phyloP scores from a whole-genome alignment of 2,113 vertebrate genomes.

The Rissa tridactyla region DNA sequence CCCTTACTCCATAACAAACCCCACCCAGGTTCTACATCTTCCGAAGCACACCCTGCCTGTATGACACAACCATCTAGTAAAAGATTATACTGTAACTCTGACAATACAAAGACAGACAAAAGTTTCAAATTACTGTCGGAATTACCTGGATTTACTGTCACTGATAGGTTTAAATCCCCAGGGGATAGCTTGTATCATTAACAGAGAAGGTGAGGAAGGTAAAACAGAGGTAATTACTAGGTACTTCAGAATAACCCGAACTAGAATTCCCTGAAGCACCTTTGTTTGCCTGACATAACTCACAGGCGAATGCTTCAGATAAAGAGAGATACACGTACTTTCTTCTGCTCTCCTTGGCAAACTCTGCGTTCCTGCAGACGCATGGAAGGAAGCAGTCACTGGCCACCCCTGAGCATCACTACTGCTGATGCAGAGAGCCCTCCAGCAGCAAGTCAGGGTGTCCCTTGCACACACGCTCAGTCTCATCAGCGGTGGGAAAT shows the following conservation, averaged over 20 bases:
- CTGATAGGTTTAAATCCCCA: neutral
- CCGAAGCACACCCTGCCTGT: neutral
- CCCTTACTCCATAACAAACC: neutral
- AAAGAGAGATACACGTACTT: neutral
- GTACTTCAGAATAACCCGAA: neutral
- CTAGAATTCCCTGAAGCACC: constrained; percentile 20
- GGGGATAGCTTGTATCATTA: neutral
- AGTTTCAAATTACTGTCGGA: neutral
- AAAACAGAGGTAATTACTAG: constrained; percentile 35
- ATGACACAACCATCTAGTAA: neutral
- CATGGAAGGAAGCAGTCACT: neutral
- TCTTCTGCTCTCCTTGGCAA: neutral
- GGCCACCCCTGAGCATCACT: neutral
- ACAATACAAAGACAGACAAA: neutral
- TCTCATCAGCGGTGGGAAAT: neutral
- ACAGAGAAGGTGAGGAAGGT: constrained; percentile 9
- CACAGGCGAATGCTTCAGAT: neutral
- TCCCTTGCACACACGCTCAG: neutral
- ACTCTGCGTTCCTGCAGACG: neutral
- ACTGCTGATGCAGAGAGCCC: neutral
- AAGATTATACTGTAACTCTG: neutral
- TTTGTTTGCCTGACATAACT: neutral
- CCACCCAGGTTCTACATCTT: neutral
- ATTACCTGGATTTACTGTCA: constrained; percentile 30
- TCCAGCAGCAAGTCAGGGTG: neutral